These are phyloP conservation scores for Gavialis gangeticus DNA, from an alignment of 2,113 vertebrate species.

Conservation along the genomic window DNA sequence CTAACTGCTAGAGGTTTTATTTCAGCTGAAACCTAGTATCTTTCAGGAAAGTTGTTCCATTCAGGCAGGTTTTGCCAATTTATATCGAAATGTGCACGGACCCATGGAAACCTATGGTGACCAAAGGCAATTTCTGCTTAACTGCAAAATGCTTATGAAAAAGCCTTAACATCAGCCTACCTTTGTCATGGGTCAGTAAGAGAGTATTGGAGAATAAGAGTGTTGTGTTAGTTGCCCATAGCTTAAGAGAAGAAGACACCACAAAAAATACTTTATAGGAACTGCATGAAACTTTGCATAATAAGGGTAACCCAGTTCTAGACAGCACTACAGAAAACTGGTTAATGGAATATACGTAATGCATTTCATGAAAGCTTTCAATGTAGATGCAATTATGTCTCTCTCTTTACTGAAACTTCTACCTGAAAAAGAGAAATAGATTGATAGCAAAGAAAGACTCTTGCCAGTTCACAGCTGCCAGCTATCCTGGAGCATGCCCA, in stretches of 20 bases:
- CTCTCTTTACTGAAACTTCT: not conserved
- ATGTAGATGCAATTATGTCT: not conserved
- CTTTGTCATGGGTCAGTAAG: not conserved
- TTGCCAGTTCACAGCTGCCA: not conserved
- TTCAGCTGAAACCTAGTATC: no score
- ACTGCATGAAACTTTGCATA: not conserved
- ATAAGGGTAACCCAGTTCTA: not conserved
- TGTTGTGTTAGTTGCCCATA: not conserved
- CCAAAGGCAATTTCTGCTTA: not conserved
- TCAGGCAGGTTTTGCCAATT: no score
- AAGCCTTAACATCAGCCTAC: not conserved
- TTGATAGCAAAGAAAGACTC: not conserved
- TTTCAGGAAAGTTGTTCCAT: no score
- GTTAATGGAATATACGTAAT: not conserved
- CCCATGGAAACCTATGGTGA: not conserved
- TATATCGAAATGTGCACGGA: no score
- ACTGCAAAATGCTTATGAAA: not conserved
- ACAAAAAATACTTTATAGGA: not conserved
- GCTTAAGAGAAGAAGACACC: not conserved
- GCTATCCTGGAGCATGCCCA: not conserved
- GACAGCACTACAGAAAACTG: constrained; percentile 14
- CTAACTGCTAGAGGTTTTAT: no score
- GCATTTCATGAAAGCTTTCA: not conserved
- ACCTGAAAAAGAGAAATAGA: not conserved
- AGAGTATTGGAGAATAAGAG: not conserved